Conservation (phyloP, 1,140 invertebrate genomes). For the Anadara kagoshimensis region DNA sequence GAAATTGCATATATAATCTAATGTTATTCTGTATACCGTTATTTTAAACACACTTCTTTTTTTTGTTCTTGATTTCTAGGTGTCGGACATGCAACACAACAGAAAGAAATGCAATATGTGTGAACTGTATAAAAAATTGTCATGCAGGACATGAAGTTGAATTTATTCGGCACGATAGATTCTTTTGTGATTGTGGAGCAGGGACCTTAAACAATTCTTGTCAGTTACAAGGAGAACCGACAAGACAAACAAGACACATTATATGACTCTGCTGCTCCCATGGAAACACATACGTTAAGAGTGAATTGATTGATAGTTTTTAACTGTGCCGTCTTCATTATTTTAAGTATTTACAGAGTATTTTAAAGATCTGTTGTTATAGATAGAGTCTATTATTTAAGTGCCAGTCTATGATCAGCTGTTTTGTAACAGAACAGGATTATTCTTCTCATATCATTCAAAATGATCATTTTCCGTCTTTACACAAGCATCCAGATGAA, state of each 20-base stretch:
- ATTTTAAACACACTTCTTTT: no score
- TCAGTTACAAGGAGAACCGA: conserved; percentile 98
- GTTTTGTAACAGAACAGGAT: no score
- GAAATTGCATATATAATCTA: no score
- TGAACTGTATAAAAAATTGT: conserved; percentile 99
- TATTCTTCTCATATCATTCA: no score
- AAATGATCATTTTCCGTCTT: no score
- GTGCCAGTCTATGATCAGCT: no score
- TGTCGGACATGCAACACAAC: conserved; percentile 99
- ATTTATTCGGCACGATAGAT: conserved; percentile 99
- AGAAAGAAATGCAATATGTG: conserved; percentile 98
- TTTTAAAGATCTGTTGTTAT: no score
- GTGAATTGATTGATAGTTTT: conserved; percentile 64
- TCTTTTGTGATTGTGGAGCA: conserved; percentile 99
- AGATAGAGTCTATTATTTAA: no score
- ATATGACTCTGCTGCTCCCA: conserved; percentile 97
- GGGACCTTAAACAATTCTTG: conserved; percentile 98
- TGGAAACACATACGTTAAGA: conserved; percentile 91
- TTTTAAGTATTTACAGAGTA: no score
- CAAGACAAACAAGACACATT: conserved; percentile 98
- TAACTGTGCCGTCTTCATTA: neutral
- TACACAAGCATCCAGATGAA: no score
- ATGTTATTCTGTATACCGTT: no score
- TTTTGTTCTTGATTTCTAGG: conserved; percentile 63
- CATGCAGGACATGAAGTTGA: conserved; percentile 98